Evolutionary conservation across 2,113 vertebrate genomes (phyloP), one percentile per base, ranked within the genome.

Genomic region (Petromus typicus): DNA sequence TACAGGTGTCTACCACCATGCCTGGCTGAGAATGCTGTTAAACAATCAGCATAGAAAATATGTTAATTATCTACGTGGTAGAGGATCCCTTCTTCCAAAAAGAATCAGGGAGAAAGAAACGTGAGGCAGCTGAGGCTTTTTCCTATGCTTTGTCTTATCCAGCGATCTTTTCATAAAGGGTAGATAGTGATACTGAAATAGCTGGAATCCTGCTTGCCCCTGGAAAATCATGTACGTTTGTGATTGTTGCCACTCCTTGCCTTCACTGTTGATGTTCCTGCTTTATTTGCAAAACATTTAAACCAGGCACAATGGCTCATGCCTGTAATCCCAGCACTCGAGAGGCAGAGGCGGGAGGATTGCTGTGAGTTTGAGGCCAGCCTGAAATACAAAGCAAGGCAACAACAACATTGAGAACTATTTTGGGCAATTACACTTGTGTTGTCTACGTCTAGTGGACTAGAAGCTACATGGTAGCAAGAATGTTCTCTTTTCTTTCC

Each of bases 181-280:
- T 57, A 17, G 18, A n/a, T 22, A 51, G 4, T 25, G 7, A 66
- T 22, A 30, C 14, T 76, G n/a, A 30, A 73, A 67, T 63, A 22
- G 30, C 32, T 96, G 37, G 14, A 96, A 6, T 37, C 78, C 67
- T 56, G 5, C 54, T 92, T 75, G 22, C 23, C 23, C 80, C 30
- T 78, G 64, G 25, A 94, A 14, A 51, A 78, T 37, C 14, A n/a
- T 87, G 51, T 81, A 84, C 63, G 51, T 95, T 91, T 80, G 34
- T 93, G 78, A 80, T 7, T 34, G 66, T 34, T 75, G 27, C 18
- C 23, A 71, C 23, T 83, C 18, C 18, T 67, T 54, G 14, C 18
- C n/a, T 8, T 92, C 32, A 45, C 30, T 76, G 27, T 87, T 7
- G n/a, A n/a, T n/a, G n/a, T n/a, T 51, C 51, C 51, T 51, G 51